Base-by-base conservation (phyloP, 1,140 invertebrate species). In the Zaprionus camerounensis region DNA sequence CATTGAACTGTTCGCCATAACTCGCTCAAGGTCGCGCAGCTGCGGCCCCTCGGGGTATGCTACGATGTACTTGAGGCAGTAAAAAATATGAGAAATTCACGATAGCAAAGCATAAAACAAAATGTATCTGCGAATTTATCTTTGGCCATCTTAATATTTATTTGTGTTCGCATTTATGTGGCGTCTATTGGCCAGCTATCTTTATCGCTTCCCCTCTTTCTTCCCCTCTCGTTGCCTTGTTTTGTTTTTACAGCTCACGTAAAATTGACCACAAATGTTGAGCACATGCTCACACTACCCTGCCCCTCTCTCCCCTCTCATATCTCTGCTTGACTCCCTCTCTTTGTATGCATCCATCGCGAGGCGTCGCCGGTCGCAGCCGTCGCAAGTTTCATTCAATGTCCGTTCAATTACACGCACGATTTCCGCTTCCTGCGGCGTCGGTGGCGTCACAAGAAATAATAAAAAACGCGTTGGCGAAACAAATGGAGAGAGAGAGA, bases 401-500 rank as follows among this genome's bases (percentile, higher is more conserved):
- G 82, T 86, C 82, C 82, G 82, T 86, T 86, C 82, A 86, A 86
- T 86, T 86, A 86, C 82, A 86, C 82, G 82, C 82, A 86, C 82
- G 82, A 86, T 86, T 86, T 86, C 82, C 82, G 82, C 82, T 86
- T 86, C 82, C 82, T 86, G 82, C 71, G 82, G 55, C 72, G 71
- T 22, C 51, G 57, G 36, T 44, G 55, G 61, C 66, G 66, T 61
- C 74, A 70, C 36, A 69, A 80, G 53, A 70, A 75, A 75, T 75
- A 75, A 75, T 63, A 70, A 74, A 74, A 70, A 75, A 74, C 7
- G 38, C 65, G 65, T 11, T 51, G 34, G 67, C 44, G 55, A 53
- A 70, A 78, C 65, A 67, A 20, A 68, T 44, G 64, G 64, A 65
- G 24, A 59, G 64, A 46, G 46, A 26, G 59, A 62, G 31, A 34